These are phyloP conservation scores for Formica aserva DNA, from an alignment of 2,888 invertebrate species.

Conservation along the genomic window DNA sequence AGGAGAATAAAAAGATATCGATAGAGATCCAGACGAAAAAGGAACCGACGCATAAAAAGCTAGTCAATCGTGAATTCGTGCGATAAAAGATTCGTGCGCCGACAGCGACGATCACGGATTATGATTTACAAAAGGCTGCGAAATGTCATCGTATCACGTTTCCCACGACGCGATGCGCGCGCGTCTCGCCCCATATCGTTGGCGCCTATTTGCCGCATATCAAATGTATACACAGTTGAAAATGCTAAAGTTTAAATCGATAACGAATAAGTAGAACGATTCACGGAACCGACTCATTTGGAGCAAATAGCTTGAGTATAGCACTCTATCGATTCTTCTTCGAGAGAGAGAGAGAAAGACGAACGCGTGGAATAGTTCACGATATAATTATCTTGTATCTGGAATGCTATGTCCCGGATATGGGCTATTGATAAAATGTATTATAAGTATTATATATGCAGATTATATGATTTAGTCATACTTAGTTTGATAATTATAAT, in stretches of 20 bases:
- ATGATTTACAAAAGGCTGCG: conserved; percentile 73
- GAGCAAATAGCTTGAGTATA: neutral
- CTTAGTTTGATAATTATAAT: neutral
- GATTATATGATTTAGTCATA: neutral
- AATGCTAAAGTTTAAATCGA: conserved; percentile 62
- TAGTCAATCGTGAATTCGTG: conserved; percentile 60
- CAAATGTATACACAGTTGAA: conserved; percentile 17
- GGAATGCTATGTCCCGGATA: neutral
- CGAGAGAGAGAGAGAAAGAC: too few relatives aligned
- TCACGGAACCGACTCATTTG: conserved; percentile 6
- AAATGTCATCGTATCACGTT: conserved; percentile 74
- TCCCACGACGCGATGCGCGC: conserved; percentile 50
- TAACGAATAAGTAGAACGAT: neutral
- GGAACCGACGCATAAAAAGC: conserved; percentile 43
- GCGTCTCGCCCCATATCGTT: conserved; percentile 34
- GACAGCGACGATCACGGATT: conserved; percentile 72
- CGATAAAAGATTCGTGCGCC: conserved; percentile 66
- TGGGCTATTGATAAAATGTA: neutral
- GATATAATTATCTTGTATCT: conserved; percentile 12
- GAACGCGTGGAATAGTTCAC: neutral
- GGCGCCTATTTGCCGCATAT: conserved; percentile 17
- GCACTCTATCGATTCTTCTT: conserved; percentile 21
- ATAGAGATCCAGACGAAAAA: conserved; percentile 48
- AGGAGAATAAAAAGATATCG: neutral
- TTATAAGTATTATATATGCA: neutral